Evolutionary conservation across 92 coral and sea anemone species (phyloP).

Genomic region (Anthopleura xanthogrammica): DNA sequence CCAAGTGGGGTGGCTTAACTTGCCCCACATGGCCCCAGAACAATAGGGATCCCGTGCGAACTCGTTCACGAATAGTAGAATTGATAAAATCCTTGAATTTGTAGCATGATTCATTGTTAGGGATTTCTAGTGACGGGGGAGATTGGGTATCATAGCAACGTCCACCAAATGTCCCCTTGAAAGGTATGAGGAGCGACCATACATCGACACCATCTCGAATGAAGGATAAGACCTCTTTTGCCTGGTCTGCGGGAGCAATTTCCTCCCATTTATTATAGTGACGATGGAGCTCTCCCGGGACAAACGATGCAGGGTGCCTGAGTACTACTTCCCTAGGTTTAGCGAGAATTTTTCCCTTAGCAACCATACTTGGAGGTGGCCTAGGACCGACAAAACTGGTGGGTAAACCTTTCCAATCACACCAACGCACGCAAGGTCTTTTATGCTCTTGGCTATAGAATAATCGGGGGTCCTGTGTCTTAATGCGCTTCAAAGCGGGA

Average conservation of each 20-base stretch:
- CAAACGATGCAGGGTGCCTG: constrained; percentile 44
- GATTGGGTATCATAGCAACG: constrained; percentile 39
- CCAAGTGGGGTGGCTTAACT: constrained; percentile 57
- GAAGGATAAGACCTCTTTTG: constrained; percentile 35
- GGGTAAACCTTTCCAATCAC: constrained; percentile 58
- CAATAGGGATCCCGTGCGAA: constrained; percentile 44
- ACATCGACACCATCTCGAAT: too few species aligned
- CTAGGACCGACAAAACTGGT: constrained; percentile 46
- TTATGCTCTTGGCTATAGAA: background rate
- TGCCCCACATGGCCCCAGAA: constrained; percentile 55
- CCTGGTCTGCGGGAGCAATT: constrained; percentile 38
- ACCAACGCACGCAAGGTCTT: constrained; percentile 48
- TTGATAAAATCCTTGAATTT: constrained; percentile 51
- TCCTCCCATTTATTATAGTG: constrained; percentile 41
- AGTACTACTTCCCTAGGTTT: constrained; percentile 28
- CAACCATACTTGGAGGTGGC: constrained; percentile 48
- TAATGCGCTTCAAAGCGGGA: constrained; percentile 33
- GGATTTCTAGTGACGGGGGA: constrained; percentile 53
- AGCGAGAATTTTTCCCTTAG: constrained; percentile 30
- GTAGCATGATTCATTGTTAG: constrained; percentile 43
- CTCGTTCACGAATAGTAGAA: constrained; percentile 49
- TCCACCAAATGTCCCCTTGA: constrained; percentile 56
- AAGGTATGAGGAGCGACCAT: constrained; percentile 39
- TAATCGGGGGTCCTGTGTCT: background rate
- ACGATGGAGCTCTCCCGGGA: constrained; percentile 48